These are phyloP conservation scores for Chymomyza procnemis DNA, from an alignment of 2,888 invertebrate genomes.

Conservation along the genomic window DNA sequence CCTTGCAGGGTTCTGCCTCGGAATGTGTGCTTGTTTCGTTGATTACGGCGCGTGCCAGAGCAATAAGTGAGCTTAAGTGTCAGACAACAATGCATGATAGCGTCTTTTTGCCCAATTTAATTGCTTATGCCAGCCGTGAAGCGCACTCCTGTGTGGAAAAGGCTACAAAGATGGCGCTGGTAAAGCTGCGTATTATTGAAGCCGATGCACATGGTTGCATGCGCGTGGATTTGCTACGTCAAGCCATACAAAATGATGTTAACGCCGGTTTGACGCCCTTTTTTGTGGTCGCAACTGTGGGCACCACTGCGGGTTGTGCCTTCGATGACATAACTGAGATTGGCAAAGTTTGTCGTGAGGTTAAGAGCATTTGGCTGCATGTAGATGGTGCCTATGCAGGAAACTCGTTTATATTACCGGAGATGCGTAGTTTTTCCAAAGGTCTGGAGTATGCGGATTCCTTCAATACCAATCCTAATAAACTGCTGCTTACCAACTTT, in stretches of 20 bases:
- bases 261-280: conserved; percentile 88
- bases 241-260: conserved; percentile 85
- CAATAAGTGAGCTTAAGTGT: conserved; percentile 84
- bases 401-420: conserved; percentile 90
- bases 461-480: conserved; percentile 93
- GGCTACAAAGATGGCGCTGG: conserved; percentile 87
- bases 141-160: conserved; percentile 89
- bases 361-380: conserved; percentile 88
- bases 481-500: conserved; percentile 90
- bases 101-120: conserved; percentile 85
- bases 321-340: conserved; percentile 90
- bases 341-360: conserved; percentile 83
- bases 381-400: conserved; percentile 94
- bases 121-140: conserved; percentile 87
- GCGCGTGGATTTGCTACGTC: conserved; percentile 82
- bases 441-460: conserved; percentile 89
- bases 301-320: conserved; percentile 90
- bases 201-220: conserved; percentile 85
- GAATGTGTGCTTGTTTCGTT: conserved; percentile 89
- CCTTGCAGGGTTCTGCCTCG: conserved; percentile 90
- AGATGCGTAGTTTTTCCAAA: conserved; percentile 83
- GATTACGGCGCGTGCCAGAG: conserved; percentile 86
- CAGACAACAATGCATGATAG: conserved; percentile 82
- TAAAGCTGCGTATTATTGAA: conserved; percentile 85
- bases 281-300: conserved; percentile 89